Base-by-base conservation (phyloP, 2,113 vertebrate genomes). In the Delphinus delphis region DNA sequence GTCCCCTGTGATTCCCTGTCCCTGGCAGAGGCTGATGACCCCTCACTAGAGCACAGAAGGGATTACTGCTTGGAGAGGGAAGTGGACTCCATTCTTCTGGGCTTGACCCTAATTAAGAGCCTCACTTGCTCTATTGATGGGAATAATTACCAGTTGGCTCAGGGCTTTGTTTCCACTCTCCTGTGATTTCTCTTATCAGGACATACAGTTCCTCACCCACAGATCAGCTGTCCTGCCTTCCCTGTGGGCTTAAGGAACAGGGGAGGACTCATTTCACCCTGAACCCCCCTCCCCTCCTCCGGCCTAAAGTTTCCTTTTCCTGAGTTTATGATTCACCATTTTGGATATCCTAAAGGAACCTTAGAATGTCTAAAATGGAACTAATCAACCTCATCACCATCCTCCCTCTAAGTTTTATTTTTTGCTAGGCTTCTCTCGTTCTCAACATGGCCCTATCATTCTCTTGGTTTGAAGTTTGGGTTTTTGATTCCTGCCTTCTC, bases 181-280 rank as follows among this genome's bases (percentile, higher is more conserved):
- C 68, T 80, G 63, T 74, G 67, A 96, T 33, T 68, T 97, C 41
- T 87, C 81, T 74, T 77, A 65, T 25, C 44, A 41, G 91, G 79
- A 92, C 68, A 53, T 55, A 77, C 18, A 83, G 86, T 90, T 93
- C 83, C 47, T 38, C n/a, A 74, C 53, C 70, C 63, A 84, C 50
- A 74, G 38, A 90, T 53, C 76, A 88, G 82, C 71, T 74, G 81
- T 63, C 31, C 83, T 82, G 74, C 26, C 79, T 93, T 86, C 68
- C n/a, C 25, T 41, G 31, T 73, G 84, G 67, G 41, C 65, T 41
- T 55, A 79, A 71, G 47, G 90, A 94, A 6, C 31, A 74, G 9
- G 9, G 6, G 13, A 87, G 53, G 11, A 5, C 12, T 68, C 23
- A 10, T 41, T 55, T 93, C 8, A 53, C 36, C 28, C 47, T 93